Evolutionary conservation across 2,888 invertebrate genomes (phyloP).

Genomic region (Agrotis ipsilon): DNA sequence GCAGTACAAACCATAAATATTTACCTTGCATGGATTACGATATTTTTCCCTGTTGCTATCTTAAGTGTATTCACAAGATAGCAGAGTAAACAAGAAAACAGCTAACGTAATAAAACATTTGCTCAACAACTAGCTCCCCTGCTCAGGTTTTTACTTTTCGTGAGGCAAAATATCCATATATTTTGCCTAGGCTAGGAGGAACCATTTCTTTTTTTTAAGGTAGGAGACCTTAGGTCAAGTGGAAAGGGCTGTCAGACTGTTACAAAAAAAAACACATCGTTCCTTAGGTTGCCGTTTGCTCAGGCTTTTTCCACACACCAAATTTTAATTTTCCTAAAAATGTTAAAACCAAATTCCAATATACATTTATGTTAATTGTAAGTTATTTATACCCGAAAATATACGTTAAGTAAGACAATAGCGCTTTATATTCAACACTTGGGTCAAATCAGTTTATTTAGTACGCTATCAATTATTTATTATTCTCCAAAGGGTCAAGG

Average conservation of each 20-base stretch:
- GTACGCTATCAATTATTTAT: slow-evolving; percentile 34
- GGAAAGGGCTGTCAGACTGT: too few relatives aligned
- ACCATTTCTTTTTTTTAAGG: too few relatives aligned
- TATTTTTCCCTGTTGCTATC: slow-evolving; percentile 19
- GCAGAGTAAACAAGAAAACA: slow-evolving; percentile 27
- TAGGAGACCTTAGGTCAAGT: too few relatives aligned
- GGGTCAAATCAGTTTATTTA: slow-evolving; percentile 24
- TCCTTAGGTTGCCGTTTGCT: too few relatives aligned
- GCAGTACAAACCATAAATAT: slow-evolving; percentile 5
- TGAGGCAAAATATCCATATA: too few relatives aligned
- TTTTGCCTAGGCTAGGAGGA: too few relatives aligned
- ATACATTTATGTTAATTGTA: neutral
- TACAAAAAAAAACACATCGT: too few relatives aligned
- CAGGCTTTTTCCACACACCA: neutral
- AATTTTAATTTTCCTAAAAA: neutral
- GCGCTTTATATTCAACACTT: slow-evolving; percentile 21
- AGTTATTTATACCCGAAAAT: neutral
- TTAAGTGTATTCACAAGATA: slow-evolving; percentile 20
- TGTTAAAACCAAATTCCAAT: neutral
- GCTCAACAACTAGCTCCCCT: slow-evolving; percentile 1
- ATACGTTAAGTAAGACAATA: slow-evolving; percentile 4
- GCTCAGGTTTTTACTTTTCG: neutral
- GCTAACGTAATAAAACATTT: slow-evolving; percentile 26
- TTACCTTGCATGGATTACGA: neutral
- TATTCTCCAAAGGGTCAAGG: slow-evolving; percentile 53